Percentiles rank a stretch among this genome's conserved stretches.
These are phyloP conservation scores for Gallinago media DNA, from an alignment of 2,113 vertebrate species.

Conservation along the genomic window DNA sequence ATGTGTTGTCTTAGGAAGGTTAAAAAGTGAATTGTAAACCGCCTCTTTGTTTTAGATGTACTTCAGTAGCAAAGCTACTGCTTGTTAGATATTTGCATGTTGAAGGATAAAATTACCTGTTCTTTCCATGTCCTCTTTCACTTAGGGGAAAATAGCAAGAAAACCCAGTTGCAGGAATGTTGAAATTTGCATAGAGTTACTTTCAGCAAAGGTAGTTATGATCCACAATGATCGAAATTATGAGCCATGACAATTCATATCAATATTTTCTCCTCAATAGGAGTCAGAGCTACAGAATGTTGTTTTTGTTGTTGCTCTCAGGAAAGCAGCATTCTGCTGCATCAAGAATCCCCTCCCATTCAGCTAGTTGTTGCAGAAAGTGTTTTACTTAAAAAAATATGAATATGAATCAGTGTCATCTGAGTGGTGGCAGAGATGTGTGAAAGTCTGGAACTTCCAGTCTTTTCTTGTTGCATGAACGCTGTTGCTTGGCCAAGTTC, in stretches of 20 bases:
- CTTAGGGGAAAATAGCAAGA: background rate
- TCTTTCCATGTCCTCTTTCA: background rate
- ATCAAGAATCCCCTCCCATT: background rate
- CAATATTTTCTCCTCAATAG: background rate
- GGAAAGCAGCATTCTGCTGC: background rate
- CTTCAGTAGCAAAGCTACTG: background rate
- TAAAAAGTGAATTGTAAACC: background rate
- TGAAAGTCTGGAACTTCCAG: background rate
- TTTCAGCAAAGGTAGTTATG: background rate
- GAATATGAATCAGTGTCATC: background rate
- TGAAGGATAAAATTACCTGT: background rate
- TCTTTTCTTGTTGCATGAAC: background rate
- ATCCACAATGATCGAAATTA: background rate
- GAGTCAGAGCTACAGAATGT: background rate
- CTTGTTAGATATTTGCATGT: background rate
- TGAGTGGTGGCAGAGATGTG: background rate
- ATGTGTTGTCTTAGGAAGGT: background rate
- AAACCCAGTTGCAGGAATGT: background rate
- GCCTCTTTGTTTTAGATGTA: background rate
- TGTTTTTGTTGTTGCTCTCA: background rate
- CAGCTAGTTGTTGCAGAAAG: background rate
- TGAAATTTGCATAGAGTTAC: background rate
- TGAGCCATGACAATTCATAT: background rate
- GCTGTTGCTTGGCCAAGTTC: accelerated
- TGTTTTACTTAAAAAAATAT: background rate